Percentiles rank a stretch among this genome's conserved stretches.
Evolutionary conservation across 2,888 invertebrate genomes (phyloP).

Genomic region (Daptonema setosum): DNA sequence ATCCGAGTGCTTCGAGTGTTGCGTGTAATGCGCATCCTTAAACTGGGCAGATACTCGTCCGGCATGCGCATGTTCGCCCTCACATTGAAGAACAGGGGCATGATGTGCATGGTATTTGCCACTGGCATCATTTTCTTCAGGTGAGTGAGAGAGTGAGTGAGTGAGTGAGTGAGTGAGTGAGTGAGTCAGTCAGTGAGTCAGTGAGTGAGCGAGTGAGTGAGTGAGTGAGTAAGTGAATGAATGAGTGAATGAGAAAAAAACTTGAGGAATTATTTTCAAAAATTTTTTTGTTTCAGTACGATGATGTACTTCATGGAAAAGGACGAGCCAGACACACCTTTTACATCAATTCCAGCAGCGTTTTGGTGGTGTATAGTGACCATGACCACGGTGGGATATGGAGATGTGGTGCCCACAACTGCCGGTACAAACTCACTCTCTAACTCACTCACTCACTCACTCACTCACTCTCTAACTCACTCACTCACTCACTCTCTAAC

Average conservation of each 20-base stretch:
- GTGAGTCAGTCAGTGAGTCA: too few relatives aligned
- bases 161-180: neutral
- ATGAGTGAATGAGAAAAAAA: too few relatives aligned
- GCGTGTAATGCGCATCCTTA: conserved; percentile 23
- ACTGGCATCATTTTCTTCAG: conserved; percentile 26
- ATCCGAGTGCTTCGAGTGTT: conserved; percentile 22
- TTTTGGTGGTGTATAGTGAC: conserved; percentile 27
- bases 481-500: too few relatives aligned
- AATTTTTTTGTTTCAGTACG: conserved; percentile 26
- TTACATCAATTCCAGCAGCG: conserved; percentile 25
- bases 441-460: too few relatives aligned
- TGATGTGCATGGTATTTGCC: too few relatives aligned
- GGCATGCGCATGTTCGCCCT: too few relatives aligned
- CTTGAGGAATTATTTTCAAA: too few relatives aligned
- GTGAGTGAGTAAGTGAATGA: too few relatives aligned
- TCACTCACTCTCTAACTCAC: too few relatives aligned
- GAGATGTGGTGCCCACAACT: conserved; percentile 23
- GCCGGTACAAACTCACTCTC: too few relatives aligned
- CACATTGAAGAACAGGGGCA: too few relatives aligned
- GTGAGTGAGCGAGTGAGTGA: too few relatives aligned
- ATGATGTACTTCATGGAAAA: conserved; percentile 27
- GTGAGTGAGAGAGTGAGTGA: neutral
- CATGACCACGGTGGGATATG: conserved; percentile 26
- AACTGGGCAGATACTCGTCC: conserved; percentile 14
- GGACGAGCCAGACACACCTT: conserved; percentile 23